A percentile compares a stretch with the other conserved stretches of the same genome.
These are phyloP conservation scores for Zeugodacus cucurbitae DNA, from an alignment of 1,140 invertebrate species.

Conservation along the genomic window DNA sequence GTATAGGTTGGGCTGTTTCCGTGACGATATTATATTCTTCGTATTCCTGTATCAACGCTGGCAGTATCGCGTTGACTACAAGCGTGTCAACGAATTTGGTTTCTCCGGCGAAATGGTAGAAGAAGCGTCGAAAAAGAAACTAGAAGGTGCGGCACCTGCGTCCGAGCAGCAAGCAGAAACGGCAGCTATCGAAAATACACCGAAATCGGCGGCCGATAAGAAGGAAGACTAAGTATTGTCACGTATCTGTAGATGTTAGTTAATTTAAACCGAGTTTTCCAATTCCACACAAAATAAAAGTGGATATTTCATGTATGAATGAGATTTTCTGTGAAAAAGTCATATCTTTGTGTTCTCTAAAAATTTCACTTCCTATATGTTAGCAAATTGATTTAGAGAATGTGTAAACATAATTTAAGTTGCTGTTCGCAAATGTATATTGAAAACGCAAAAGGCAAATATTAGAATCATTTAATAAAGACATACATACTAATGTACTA, in stretches of 20 bases:
- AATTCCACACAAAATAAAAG: background rate
- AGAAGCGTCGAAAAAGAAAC: slow-evolving; percentile 58
- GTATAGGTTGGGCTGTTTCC: slow-evolving; percentile 94
- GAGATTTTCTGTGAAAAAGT: slow-evolving; percentile 20
- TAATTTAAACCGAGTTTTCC: slow-evolving; percentile 25
- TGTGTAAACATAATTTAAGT: slow-evolving; percentile 8
- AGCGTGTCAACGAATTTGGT: slow-evolving; percentile 96
- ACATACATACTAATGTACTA: background rate
- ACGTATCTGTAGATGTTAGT: background rate
- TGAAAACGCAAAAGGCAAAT: background rate
- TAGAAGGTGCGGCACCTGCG: slow-evolving; percentile 28
- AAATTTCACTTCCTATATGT: background rate
- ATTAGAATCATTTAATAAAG: slow-evolving; percentile 36
- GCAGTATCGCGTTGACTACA: slow-evolving; percentile 96
- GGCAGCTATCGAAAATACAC: slow-evolving; percentile 40
- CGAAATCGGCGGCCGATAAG: slow-evolving; percentile 60
- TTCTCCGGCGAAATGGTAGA: slow-evolving; percentile 81
- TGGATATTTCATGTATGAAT: slow-evolving; percentile 17
- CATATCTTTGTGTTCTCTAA: background rate
- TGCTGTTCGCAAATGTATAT: slow-evolving; percentile 9
- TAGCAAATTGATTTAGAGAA: slow-evolving; percentile 20
- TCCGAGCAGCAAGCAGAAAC: background rate
- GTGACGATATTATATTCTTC: slow-evolving; percentile 98
- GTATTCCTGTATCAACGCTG: slow-evolving; percentile 98
- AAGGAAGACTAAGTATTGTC: slow-evolving; percentile 54